phyloP scores from a whole-genome alignment of 2,797 vertebrate species.

The Neostethus bicornis region DNA sequence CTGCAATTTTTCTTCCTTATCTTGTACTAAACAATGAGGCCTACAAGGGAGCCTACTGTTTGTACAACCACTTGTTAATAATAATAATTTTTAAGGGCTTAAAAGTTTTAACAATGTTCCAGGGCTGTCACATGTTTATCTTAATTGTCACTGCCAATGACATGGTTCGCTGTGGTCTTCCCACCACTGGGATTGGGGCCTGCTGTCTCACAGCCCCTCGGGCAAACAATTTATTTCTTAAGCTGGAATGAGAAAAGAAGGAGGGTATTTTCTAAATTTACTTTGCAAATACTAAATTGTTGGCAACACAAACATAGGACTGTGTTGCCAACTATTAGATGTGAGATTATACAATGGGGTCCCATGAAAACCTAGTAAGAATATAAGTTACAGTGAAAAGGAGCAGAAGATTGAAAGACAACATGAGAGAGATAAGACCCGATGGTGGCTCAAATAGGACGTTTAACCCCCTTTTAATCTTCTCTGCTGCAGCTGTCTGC shows the following conservation, averaged over 20 bases:
- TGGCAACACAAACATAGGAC: conserved; percentile 56
- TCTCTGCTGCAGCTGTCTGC: conserved; percentile 68
- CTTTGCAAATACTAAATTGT: conserved; percentile 56
- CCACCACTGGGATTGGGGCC: conserved; percentile 49
- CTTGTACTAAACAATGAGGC: conserved; percentile 53
- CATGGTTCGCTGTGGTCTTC: conserved; percentile 56
- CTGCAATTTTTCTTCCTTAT: conserved; percentile 46
- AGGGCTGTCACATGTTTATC: conserved; percentile 49
- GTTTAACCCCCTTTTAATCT: conserved; percentile 74
- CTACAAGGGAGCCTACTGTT: conserved; percentile 48
- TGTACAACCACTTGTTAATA: conserved; percentile 75
- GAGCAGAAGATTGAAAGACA: conserved; percentile 55
- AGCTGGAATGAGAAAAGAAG: conserved; percentile 56
- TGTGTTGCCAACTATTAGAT: too few relatives aligned
- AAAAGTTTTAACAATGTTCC: conserved; percentile 60
- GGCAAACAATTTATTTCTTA: conserved; percentile 66
- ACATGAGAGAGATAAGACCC: conserved; percentile 71
- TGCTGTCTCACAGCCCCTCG: conserved; percentile 69
- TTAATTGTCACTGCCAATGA: conserved; percentile 52
- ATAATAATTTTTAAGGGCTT: conserved; percentile 75
- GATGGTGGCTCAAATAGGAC: conserved; percentile 65
- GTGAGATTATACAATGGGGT: conserved; percentile 46
- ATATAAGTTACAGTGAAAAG: conserved; percentile 45
- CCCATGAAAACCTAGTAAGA: conserved; percentile 36
- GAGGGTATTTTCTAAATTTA: conserved; percentile 50